Percentiles rank a stretch among this genome's conserved stretches.
Conservation (phyloP, 2,888 invertebrate species). For the Melieria omissa region DNA sequence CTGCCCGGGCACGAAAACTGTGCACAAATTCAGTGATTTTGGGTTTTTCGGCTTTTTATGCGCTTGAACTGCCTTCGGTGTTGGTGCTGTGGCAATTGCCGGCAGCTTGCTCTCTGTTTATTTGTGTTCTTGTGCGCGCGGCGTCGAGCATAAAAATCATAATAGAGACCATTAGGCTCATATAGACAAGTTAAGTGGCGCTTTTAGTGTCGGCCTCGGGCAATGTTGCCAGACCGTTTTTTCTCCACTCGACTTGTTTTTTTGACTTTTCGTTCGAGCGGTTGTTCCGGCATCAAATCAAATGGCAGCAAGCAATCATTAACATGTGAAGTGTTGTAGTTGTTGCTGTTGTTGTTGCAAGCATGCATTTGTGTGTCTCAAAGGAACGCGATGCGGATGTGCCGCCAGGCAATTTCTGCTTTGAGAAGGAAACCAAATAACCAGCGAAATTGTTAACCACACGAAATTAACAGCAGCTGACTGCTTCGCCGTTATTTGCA, state of each 20-base stretch:
- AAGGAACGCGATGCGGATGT: background rate
- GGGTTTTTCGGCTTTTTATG: no score
- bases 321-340: no score
- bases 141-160: slow-evolving; percentile 45
- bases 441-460: slow-evolving; percentile 61
- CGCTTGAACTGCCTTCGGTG: no score
- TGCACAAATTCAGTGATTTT: no score
- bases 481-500: background rate
- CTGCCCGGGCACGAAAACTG: no score
- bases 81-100: no score
- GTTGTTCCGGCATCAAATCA: no score
- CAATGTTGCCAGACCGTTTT: background rate
- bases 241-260: background rate
- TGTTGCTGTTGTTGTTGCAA: background rate
- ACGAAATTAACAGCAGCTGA: slow-evolving; percentile 46
- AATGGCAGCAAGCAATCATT: no score
- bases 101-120: no score
- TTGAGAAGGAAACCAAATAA: slow-evolving; percentile 41
- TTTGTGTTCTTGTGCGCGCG: no score
- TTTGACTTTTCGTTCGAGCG: background rate
- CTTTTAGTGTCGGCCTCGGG: slow-evolving; percentile 47
- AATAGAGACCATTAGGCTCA: slow-evolving; percentile 67
- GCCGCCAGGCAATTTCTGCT: background rate
- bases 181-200: slow-evolving; percentile 67
- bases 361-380: background rate